phyloP scores from a whole-genome alignment of 1,140 invertebrate species.

The Bombus turneri region DNA sequence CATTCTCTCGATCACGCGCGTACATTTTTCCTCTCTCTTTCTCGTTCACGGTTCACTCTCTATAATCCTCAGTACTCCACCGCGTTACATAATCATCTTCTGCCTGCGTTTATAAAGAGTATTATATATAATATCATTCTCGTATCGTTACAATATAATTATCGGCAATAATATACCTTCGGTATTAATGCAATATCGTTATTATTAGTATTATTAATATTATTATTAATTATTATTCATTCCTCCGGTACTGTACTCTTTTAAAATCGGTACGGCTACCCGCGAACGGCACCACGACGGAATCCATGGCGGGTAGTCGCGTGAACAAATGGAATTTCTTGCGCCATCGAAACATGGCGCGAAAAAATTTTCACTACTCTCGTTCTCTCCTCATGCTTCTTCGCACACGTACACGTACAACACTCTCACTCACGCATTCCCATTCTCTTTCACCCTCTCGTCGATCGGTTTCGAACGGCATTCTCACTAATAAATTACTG shows the following conservation, averaged over 20 bases:
- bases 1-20: constrained; percentile 12
- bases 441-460: background rate
- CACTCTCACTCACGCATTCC: background rate
- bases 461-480: background rate
- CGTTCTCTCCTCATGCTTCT: background rate
- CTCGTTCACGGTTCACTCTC: background rate
- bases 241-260: constrained; percentile 36
- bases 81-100: constrained; percentile 39
- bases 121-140: constrained; percentile 79
- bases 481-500: constrained; percentile 34
- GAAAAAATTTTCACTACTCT: background rate
- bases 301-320: background rate
- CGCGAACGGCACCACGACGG: background rate
- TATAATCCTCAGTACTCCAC: constrained; percentile 25
- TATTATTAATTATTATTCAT: constrained; percentile 56
- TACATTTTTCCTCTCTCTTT: background rate
- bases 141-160: constrained; percentile 76
- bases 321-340: constrained; percentile 51
- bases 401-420: too few species aligned
- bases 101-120: constrained; percentile 76
- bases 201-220: constrained; percentile 61
- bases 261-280: constrained; percentile 42
- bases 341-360: constrained; percentile 6
- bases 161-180: constrained; percentile 77
- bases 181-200: constrained; percentile 69